Percentiles rank a stretch among this genome's conserved stretches.
Evolutionary conservation across 1,140 invertebrate species (phyloP).

Genomic region (Theocolax elegans): DNA sequence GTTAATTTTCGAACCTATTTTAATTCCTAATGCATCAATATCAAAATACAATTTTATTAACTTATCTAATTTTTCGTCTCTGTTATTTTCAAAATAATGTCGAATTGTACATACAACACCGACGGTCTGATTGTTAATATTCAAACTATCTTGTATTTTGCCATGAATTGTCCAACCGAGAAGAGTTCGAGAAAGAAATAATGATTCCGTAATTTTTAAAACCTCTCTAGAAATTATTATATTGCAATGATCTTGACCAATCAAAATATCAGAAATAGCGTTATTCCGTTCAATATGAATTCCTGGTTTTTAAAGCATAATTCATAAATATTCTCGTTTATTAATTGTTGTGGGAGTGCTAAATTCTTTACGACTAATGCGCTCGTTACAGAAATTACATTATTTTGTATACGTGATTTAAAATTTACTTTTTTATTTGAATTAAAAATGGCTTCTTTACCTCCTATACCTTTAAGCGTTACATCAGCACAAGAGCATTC

Average conservation of each 20-base stretch:
- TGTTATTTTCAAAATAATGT: not conserved
- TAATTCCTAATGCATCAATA: not conserved
- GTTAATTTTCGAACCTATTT: not conserved
- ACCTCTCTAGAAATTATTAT: not conserved
- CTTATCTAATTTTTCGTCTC: not conserved
- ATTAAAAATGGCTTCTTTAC: not conserved
- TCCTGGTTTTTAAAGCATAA: not conserved
- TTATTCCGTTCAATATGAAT: not conserved
- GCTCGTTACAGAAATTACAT: not conserved
- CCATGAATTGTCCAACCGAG: conserved; percentile 10
- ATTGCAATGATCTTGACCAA: not conserved
- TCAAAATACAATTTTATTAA: not conserved
- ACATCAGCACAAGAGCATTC: not conserved
- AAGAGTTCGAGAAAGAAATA: not conserved
- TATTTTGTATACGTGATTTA: too few species aligned
- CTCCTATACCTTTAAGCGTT: not conserved
- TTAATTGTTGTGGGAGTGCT: not conserved
- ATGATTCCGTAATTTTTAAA: not conserved
- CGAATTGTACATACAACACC: too few species aligned
- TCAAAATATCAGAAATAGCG: not conserved
- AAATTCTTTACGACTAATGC: not conserved
- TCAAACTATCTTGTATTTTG: not conserved
- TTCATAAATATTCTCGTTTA: not conserved
- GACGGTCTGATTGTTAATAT: too few species aligned
- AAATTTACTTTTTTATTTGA: not conserved